These are phyloP conservation scores for Hyaena hyaena DNA, from an alignment of 2,113 vertebrate species.

Conservation along the genomic window DNA sequence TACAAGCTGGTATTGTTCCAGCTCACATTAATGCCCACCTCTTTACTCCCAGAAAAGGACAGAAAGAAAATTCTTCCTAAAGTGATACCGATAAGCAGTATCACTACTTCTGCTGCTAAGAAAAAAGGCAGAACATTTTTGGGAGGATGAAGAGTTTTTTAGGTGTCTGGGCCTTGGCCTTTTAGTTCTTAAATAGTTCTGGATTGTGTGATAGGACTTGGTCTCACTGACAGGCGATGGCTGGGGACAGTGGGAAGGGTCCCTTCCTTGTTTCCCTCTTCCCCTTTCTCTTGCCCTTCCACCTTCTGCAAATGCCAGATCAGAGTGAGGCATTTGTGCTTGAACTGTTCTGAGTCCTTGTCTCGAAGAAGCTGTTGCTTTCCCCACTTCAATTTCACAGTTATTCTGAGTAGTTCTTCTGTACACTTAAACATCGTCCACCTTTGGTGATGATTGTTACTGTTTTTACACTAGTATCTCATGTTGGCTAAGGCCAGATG, in stretches of 20 bases:
- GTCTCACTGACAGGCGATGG: background rate
- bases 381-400: background rate
- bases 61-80: background rate
- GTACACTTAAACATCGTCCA: background rate
- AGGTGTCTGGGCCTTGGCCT: background rate
- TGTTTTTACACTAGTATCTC: conserved; percentile 78
- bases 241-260: background rate
- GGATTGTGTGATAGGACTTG: background rate
- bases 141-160: background rate
- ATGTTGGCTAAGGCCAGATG: conserved; percentile 79
- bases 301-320: background rate
- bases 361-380: background rate
- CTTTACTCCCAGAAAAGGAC: background rate
- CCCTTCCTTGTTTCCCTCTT: background rate
- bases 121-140: background rate
- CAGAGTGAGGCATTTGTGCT: conserved; percentile 1
- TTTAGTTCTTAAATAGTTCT: background rate
- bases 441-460: conserved; percentile 69
- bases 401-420: background rate
- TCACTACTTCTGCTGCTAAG: background rate
- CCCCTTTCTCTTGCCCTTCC: background rate
- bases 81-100: background rate
- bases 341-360: background rate
- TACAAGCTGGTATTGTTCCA: background rate
- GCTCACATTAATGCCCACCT: background rate